phyloP scores from a whole-genome alignment of 2,797 vertebrate species.

The Xiphorhynchus erythropygius region DNA sequence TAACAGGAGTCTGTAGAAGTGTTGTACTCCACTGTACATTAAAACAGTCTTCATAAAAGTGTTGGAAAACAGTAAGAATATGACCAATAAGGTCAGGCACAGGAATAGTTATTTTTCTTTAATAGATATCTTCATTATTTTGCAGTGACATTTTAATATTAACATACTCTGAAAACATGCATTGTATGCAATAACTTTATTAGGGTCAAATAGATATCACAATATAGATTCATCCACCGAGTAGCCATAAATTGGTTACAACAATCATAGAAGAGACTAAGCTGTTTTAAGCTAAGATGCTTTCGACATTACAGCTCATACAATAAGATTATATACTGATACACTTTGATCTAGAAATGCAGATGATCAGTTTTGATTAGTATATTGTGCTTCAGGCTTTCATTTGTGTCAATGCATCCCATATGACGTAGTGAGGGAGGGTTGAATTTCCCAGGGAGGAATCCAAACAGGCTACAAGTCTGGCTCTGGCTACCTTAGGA shows the following conservation, averaged over 20 bases:
- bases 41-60: background rate
- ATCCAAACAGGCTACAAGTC: background rate
- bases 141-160: background rate
- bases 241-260: conserved; percentile 78
- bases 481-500: background rate
- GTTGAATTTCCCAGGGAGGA: background rate
- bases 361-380: conserved; percentile 65
- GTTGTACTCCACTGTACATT: background rate
- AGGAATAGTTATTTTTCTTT: background rate
- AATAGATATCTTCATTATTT: background rate
- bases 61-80: background rate
- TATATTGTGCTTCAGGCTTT: conserved; percentile 50
- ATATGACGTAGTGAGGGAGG: background rate
- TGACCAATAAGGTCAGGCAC: conserved; percentile 24
- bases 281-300: conserved; percentile 75
- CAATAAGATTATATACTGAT: conserved; percentile 67
- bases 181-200: conserved; percentile 81
- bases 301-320: conserved; percentile 73
- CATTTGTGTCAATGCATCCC: background rate
- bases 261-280: conserved; percentile 75
- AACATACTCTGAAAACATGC: conserved; percentile 48
- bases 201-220: conserved; percentile 82
- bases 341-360: conserved; percentile 74
- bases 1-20: background rate
- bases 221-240: conserved; percentile 79